phyloP scores from a whole-genome alignment of 2,888 invertebrate genomes.

The Pristionchus maxplancki region DNA sequence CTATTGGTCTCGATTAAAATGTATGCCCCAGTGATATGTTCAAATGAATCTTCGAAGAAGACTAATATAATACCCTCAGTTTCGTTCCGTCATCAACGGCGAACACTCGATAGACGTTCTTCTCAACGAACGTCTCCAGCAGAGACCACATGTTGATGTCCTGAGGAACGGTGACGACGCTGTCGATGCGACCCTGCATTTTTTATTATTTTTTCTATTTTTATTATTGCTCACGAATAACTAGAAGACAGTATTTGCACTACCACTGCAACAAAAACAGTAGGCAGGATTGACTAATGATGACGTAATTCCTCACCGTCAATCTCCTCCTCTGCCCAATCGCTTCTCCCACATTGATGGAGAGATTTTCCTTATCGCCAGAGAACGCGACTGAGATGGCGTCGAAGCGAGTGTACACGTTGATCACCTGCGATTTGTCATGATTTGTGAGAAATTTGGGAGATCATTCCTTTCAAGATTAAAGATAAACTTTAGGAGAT shows the following conservation, averaged over 20 bases:
- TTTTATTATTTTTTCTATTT: not conserved
- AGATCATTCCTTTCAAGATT: no score
- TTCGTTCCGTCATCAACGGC: constrained; percentile 55
- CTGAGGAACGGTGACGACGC: constrained; percentile 59
- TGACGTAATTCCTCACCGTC: constrained; percentile 5
- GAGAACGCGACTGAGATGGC: constrained; percentile 60
- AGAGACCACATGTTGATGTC: constrained; percentile 57
- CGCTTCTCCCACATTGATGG: constrained; percentile 56
- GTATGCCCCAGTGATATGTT: no score
- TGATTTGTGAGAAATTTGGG: no score
- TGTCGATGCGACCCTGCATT: constrained; percentile 51
- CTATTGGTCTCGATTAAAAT: no score
- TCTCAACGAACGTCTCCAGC: constrained; percentile 61
- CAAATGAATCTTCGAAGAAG: no score
- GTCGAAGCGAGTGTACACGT: constrained; percentile 63
- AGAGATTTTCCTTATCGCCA: constrained; percentile 55
- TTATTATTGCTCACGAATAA: not conserved
- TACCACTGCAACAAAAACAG: no score
- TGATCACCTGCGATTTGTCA: constrained; percentile 53
- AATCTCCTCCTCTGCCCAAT: constrained; percentile 55
- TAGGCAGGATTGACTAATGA: no score
- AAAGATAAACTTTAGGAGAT: no score
- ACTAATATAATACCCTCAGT: constrained; percentile 45
- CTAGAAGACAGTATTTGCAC: no score
- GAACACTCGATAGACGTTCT: constrained; percentile 63